Evolutionary conservation across 2,113 vertebrate species (phyloP), one percentile per base, ranked within the genome.

Genomic region (Semnornis frantzii): DNA sequence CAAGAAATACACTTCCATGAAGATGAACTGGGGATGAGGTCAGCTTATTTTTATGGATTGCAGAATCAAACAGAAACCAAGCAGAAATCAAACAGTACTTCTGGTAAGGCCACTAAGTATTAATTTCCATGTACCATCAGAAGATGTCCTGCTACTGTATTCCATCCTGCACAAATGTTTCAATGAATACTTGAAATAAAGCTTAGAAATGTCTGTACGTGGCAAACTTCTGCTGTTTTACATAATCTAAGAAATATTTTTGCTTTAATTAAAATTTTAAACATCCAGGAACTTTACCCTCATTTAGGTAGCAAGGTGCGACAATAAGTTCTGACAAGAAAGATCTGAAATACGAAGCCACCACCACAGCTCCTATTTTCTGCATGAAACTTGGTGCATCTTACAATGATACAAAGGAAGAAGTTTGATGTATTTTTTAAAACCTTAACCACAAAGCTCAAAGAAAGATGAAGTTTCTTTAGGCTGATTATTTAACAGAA

Each of bases 71-170:
- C 37, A 37, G 37, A 37, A 37, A 37, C 9, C n/a, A n/a, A n/a
- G 30, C 8, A 31, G 87, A 87, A 91, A 91, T 63, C 85, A 87
- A 82, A 91, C n/a, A 44, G 54, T 89, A 92, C 60, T 34, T 89
- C 46, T 80, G 10, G 80, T 80, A 95, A 80, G 28, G 42, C 27
- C 72, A 70, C 46, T 46, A 87, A 87, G 89, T 24, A 87, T 4
- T 9, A 77, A 85, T 71, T 85, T 82, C 34, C 46, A 46, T 7
- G 15, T 50, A 19, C 12, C 34, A 77, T 48, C 42, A 77, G 34
- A 84, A 68, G 64, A 87, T 25, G 28, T 39, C 19, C 33, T 63
- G n/a, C 18, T 75, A 59, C 15, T 24, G 7, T 68, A 10, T 68
- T 72, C 31, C 15, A 57, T 57, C 39, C 55, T 46, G 42, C 46